Conservation (phyloP, 2,797 vertebrate genomes). For the Aselliscus stoliczkanus region DNA sequence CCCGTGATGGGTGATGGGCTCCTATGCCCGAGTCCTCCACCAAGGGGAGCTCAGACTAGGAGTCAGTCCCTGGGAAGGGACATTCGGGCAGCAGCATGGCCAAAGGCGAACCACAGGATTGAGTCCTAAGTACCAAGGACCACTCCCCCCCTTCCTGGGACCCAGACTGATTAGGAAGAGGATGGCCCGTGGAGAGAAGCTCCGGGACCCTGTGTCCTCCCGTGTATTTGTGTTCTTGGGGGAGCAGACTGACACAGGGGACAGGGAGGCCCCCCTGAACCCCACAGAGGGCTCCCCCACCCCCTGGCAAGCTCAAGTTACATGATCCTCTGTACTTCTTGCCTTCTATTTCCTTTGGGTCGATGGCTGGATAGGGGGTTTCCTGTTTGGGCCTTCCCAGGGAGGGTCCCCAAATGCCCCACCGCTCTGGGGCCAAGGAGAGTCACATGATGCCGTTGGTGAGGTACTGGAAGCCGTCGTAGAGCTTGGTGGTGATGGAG, state of each 20-base stretch:
- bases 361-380: slow-evolving; percentile 14
- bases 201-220: not conserved
- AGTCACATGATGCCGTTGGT: slow-evolving; percentile 99
- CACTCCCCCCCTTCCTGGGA: not conserved
- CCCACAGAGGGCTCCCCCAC: not conserved
- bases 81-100: slow-evolving; percentile 53
- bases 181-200: not conserved
- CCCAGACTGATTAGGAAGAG: not conserved
- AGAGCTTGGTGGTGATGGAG: slow-evolving; percentile 96
- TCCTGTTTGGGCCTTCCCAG: slow-evolving; percentile 39
- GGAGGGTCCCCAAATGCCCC: not conserved
- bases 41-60: not conserved
- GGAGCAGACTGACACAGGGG: slow-evolving; percentile 36
- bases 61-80: not conserved
- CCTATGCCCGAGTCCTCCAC: not conserved
- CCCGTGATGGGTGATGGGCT: not conserved
- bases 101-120: slow-evolving; percentile 52
- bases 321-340: slow-evolving; percentile 55
- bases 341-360: slow-evolving; percentile 40
- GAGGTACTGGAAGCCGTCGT: slow-evolving; percentile 98
- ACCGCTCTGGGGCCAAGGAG: not conserved
- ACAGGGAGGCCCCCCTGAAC: slow-evolving; percentile 1
- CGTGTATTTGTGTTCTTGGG: not conserved
- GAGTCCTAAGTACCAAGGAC: slow-evolving; percentile 43
- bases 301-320: slow-evolving; percentile 25